phyloP scores from a whole-genome alignment of 2,888 invertebrate species.

The Capitulum mitella region DNA sequence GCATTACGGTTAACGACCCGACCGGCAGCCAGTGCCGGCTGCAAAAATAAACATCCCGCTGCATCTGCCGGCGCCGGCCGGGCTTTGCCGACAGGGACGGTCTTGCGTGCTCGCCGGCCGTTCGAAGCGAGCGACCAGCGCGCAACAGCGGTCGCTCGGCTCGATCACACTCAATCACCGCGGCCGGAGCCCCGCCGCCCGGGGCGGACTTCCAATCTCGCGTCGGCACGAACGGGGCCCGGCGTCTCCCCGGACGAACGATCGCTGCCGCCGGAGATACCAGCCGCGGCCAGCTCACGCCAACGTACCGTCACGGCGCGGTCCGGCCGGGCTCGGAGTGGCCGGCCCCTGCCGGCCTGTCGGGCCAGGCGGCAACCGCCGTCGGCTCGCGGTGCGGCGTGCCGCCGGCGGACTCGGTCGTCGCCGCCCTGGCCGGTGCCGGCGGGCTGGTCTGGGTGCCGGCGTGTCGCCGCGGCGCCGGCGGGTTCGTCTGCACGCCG shows the following conservation, averaged over 20 bases:
- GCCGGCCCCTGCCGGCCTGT: background rate
- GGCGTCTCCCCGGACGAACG: background rate
- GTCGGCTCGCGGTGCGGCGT: background rate
- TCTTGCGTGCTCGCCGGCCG: no score
- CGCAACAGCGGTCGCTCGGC: no score
- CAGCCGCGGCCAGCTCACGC: no score
- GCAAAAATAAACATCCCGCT: no score
- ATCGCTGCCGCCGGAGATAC: no score
- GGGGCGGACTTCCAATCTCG: background rate
- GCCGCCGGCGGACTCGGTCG: background rate
- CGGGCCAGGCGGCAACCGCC: background rate
- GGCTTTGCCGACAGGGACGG: no score
- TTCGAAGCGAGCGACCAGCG: no score
- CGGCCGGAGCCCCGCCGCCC: background rate
- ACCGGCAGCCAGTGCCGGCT: no score
- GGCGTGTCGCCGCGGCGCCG: background rate
- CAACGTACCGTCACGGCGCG: background rate
- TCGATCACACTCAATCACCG: no score
- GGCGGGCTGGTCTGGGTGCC: constrained; percentile 1
- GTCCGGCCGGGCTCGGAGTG: background rate
- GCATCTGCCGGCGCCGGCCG: no score
- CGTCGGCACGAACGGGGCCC: background rate
- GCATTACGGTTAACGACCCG: no score
- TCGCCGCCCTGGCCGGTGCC: background rate
- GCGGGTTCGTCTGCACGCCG: background rate